Evolutionary conservation across 2,888 invertebrate species (phyloP), one percentile per base, ranked within the genome.

Genomic region (Notodonta ziczac): DNA sequence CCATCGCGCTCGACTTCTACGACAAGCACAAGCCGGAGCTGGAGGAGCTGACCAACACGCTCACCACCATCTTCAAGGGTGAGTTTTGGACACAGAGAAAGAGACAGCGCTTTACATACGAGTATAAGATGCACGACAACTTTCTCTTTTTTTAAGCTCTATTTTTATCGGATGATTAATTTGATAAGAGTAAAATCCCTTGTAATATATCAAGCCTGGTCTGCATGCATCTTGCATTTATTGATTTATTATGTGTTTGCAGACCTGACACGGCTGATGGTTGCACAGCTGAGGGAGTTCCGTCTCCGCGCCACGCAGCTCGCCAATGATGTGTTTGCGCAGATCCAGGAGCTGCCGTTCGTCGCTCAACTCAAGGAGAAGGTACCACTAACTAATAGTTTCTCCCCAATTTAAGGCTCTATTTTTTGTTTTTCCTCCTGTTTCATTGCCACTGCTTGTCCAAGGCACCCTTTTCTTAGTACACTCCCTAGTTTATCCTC

Each of bases 21-120:
- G 96, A 96, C 70, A 94, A 95, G 61, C 95, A 96, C 82, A 95
- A 96, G 84, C 94, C 94, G 13, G 96, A 96, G 73, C 86, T 96
- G 1, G 94, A 96, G 66, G 95, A 96, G 70, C 78, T 96, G 5
- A 89, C 94, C 54, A 91, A 94, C 59, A 85, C 91, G 0, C 72
- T 95, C 46, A 87, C 94, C 13, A 94, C 94, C 62, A 87, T 94
- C 66, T 90, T 94, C 74, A 94, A 94, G 78, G 94, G 94, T 94
- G 73, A 74, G 78, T 59, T 12, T 5, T 24, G 9, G 12, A 12
- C 4, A 35, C 6, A 35, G 35, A 4, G 35, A 35, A 0, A 35
- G 35, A 35, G 35, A 35, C 35, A 35, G 35, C 5, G 35, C 24
- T 24, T 24, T 24, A 35, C 35, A 35, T 35, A 35, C 35, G 35